Percentiles rank a stretch among this genome's conserved stretches.
Conservation (phyloP, 2,113 vertebrate genomes). For the Falco punctatus region DNA sequence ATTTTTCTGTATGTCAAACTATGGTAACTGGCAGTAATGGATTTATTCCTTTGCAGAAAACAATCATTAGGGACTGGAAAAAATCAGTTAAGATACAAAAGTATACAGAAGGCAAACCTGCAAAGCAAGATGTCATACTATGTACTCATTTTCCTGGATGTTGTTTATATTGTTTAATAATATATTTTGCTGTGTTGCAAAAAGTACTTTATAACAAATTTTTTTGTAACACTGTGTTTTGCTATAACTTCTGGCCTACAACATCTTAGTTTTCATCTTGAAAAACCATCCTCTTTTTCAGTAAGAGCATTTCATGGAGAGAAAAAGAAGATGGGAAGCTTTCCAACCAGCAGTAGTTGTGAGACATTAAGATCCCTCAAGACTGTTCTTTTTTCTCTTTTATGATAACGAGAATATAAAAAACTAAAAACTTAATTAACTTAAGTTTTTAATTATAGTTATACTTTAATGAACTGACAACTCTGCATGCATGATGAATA, state of each 20-base stretch:
- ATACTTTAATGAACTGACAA: constrained; percentile 63
- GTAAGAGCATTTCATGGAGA: not conserved
- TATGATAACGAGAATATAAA: constrained; percentile 52
- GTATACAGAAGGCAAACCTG: not conserved
- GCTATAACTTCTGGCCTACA: not conserved
- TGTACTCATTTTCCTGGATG: not conserved
- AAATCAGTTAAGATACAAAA: not conserved
- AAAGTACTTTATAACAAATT: not conserved
- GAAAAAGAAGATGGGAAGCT: not conserved
- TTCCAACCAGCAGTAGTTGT: not conserved
- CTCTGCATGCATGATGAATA: constrained; percentile 52
- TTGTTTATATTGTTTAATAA: not conserved
- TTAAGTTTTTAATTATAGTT: constrained; percentile 65
- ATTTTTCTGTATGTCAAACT: not conserved
- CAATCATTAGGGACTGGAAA: not conserved
- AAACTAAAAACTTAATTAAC: constrained; percentile 54
- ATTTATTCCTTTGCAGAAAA: not conserved
- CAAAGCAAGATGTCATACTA: not conserved
- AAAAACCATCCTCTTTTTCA: not conserved
- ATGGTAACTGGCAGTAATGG: not conserved
- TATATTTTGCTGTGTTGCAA: not conserved
- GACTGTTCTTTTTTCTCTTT: constrained; percentile 29
- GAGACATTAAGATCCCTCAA: constrained; percentile 12
- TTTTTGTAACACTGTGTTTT: not conserved
- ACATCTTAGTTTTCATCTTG: not conserved